Evolutionary conservation across 2,797 vertebrate species (phyloP), one percentile per base, ranked within the genome.

Genomic region (Takifugu rubripes): DNA sequence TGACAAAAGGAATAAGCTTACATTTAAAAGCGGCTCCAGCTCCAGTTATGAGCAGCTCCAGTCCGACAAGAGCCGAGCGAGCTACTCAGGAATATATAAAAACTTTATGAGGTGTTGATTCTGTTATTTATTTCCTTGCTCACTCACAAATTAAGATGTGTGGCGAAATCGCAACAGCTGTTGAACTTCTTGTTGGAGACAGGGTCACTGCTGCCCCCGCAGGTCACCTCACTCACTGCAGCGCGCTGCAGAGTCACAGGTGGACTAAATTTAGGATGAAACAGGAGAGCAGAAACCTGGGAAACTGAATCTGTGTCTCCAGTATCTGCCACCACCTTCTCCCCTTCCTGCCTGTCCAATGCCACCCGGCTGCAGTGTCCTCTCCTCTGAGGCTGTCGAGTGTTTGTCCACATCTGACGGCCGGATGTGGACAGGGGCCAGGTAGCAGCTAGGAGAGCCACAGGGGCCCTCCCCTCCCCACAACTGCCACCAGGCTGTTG

Each of bases 51-150:
- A 49, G 59, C 5, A 33, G 31, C 31, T 33, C 9, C 33, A 10
- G 33, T 33, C 33, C 11, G 33, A 33, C 33, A 33, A 10, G 33
- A 33, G 8, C 31, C 0, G 33, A 33, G 33, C 1, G 21, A 33
- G 6, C 33, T 33, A 9, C 33, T 33, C 33, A 33, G 33, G 33
- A 33, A 11, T 33, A 33, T 11, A 33, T 6, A 7, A 33, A 33
- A 33, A 9, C 31, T 8, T 33, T 7, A 33, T 31, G 2, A 33
- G 33, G 9, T 33, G 33, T 33, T 33, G 33, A 33, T 33, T 33
- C 33, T 77, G 31, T 17, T 8, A n/a, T 66, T 69, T 54, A 65
- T 36, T 78, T n/a, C 31, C 50, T 63, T 26, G 65, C 64, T 11
- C 50, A 36, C 42, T 47, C 58, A 48, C 2, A 21, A 59, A 52